A percentile compares a stretch with the other conserved stretches of the same genome.
These are phyloP conservation scores for Actinostola sp. DNA, from an alignment of 92 coral and sea anemone genomes.

Conservation along the genomic window DNA sequence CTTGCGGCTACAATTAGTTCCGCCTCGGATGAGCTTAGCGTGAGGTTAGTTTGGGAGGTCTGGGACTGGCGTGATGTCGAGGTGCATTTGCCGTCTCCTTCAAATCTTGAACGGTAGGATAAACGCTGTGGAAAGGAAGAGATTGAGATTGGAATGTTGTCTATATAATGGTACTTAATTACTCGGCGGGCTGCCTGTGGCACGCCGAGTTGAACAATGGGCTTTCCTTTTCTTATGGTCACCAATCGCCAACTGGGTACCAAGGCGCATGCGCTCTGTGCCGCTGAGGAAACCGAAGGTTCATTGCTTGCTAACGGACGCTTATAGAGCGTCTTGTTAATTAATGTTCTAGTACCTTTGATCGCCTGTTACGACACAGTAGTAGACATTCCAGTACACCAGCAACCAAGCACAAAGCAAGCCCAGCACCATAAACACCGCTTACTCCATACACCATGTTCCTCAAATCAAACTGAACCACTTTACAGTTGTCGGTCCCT, in stretches of 20 bases:
- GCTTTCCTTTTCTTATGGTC: neutral
- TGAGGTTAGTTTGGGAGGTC: constrained; percentile 84
- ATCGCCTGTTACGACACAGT: constrained; percentile 54
- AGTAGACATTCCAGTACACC: constrained; percentile 65
- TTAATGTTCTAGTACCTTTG: constrained; percentile 57
- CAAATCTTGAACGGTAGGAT: constrained; percentile 73
- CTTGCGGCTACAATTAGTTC: constrained; percentile 51
- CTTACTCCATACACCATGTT: constrained; percentile 91
- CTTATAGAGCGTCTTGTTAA: no score
- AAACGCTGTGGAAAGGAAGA: constrained; percentile 23
- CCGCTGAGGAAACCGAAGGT: no score
- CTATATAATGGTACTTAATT: neutral
- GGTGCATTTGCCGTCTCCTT: constrained; percentile 85
- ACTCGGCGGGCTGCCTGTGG: no score
- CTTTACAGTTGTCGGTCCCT: constrained; percentile 79
- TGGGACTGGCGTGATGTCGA: constrained; percentile 85
- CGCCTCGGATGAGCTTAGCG: constrained; percentile 62
- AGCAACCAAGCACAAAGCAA: constrained; percentile 75
- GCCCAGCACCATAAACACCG: constrained; percentile 88
- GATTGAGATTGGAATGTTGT: neutral
- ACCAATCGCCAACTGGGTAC: no score
- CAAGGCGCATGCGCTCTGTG: no score
- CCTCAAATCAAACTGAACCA: constrained; percentile 69
- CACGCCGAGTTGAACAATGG: neutral
- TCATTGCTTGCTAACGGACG: no score